Evolutionary conservation across 2,888 invertebrate species (phyloP), one percentile per base, ranked within the genome.

Genomic region (Nomada hirtipes): DNA sequence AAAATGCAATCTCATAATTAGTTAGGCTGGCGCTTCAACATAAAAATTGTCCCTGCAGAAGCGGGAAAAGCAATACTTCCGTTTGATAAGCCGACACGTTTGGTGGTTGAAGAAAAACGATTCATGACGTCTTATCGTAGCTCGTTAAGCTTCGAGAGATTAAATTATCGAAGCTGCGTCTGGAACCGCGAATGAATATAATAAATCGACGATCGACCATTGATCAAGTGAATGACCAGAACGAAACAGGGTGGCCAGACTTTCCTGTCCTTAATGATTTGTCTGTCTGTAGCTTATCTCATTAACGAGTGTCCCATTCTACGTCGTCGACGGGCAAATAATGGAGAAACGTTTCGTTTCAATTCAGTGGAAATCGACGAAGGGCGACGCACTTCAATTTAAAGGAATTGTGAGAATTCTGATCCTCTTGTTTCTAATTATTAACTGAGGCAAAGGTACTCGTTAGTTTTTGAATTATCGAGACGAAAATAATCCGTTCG

Each of bases 181-280:
- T 71, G 67, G 73, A 73, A 55, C 72, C 78, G 83, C 73, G 74
- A 64, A 59, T 76, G 71, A 76, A 85, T 79, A 82, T 87, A 88
- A 88, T 88, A 89, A 88, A 88, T 88, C 82, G 86, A 81, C 86
- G 83, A 88, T 87, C 86, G 70, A 69, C 80, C 84, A 68, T 82
- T 86, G 87, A 89, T 89, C 87, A 87, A 89, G 77, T 75, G 84
- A 87, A 82, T 79, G 81, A 73, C 71, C 76, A 61, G 79, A 71
- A 57, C 64, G 76, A 78, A 73, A 81, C 88, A 83, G 88, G 88
- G 89, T 88, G 87, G 87, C 69, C 89, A 57, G 64, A 61, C 79
- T 84, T 78, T 72, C 81, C 79, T 67, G 50, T 23, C 68, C 72
- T 73, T 88, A 87, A 88, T 80, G 84, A 87, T 87, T 88, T 78